Percentiles rank a stretch among this genome's conserved stretches.
Conservation (phyloP, 1,140 invertebrate species). For the Colletes gigas region DNA sequence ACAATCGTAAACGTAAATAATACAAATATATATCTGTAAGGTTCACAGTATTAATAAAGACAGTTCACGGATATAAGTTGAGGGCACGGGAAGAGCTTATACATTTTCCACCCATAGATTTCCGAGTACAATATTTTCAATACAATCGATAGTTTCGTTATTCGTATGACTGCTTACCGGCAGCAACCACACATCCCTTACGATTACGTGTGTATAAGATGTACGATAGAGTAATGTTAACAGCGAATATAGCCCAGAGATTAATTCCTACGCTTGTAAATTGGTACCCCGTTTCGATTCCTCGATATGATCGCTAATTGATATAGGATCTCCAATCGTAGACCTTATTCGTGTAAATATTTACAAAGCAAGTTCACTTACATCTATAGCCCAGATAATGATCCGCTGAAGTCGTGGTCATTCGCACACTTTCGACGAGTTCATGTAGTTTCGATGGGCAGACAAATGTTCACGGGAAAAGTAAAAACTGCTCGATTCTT, state of each 20-base stretch:
- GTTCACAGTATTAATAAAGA: not conserved
- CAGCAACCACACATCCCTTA: not conserved
- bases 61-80: not conserved
- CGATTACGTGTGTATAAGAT: not conserved
- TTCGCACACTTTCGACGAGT: conserved; percentile 30
- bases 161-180: not conserved
- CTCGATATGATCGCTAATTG: conserved; percentile 9
- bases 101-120: not conserved
- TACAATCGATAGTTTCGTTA: not conserved
- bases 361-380: conserved; percentile 45
- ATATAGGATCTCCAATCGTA: not conserved
- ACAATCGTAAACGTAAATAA: conserved; percentile 23
- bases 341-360: conserved; percentile 26
- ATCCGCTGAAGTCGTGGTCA: conserved; percentile 48
- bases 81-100: not conserved
- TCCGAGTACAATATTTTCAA: not conserved
- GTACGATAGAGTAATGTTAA: not conserved
- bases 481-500: no score
- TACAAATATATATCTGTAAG: conserved; percentile 19
- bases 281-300: conserved; percentile 28
- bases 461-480: no score
- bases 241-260: conserved; percentile 2
- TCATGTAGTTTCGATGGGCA: not conserved
- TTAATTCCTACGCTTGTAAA: conserved; percentile 13
- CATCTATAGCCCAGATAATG: conserved; percentile 47